Base-by-base conservation (phyloP, 2,888 invertebrate species). In the Caenorhabditis japonica region DNA sequence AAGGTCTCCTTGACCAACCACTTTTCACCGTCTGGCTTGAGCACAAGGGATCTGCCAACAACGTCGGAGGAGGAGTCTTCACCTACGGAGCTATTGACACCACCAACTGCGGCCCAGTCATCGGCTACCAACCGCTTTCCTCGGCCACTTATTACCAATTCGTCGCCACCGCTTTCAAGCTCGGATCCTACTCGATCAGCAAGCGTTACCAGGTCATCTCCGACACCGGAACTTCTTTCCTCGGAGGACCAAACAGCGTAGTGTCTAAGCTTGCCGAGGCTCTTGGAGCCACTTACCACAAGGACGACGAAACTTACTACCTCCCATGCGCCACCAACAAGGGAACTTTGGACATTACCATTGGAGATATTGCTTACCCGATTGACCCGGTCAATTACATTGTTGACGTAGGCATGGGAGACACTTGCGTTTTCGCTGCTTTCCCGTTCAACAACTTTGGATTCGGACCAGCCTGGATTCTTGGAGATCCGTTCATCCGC, bases 401-500 rank as follows among this genome's bases (percentile, higher is more conserved):
- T 27, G 41, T 75, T 51, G 46, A 69, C 53, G 70, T 69, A 13
- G 64, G 49, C n/a, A 64, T 64, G 64, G 64, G 71, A 39, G 53
- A 59, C 59, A 71, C 60, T 13, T 80, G 80, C 58, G 27, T 68
- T 55, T 69, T 78, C 58, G 77, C 76, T 34, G 60, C 75, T 55
- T 82, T 79, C 76, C 68, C 78, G 49, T 80, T 80, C 76, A 47
- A 68, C 58, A 73, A 58, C 64, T 75, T 70, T 33, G 81, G 81
- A 30, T 77, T 80, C 53, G 81, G 75, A 41, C 78, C 78, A 55
- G 52, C 71, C 38, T 80, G 76, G 76, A 75, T 79, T 38, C 66
- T 80, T 33, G 80, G 80, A 61, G 78, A 78, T 55, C 77, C 80
- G 49, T 80, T 71, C 66, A 77, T 80, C 74, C 73, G 80, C 34